Conservation (phyloP, 2,888 invertebrate species). For the Tenthredo mesomela region DNA sequence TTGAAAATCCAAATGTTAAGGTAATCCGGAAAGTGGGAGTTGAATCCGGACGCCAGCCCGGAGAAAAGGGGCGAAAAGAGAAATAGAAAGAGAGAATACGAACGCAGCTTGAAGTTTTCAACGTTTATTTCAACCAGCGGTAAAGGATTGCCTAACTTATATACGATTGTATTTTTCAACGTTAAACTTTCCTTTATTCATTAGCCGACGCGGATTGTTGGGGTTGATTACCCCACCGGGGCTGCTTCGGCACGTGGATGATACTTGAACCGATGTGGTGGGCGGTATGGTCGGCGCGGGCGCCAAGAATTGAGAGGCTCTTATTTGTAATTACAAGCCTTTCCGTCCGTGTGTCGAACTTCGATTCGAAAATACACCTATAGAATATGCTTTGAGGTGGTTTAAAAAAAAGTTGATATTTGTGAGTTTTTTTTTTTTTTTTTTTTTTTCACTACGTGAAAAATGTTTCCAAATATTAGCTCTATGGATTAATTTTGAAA, state of each 20-base stretch:
- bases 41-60: background rate
- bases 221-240: constrained; percentile 33
- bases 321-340: constrained; percentile 45
- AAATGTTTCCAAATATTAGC: too few species aligned
- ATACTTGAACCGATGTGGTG: background rate
- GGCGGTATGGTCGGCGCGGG: background rate
- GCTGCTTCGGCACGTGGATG: background rate
- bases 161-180: constrained; percentile 31
- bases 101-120: constrained; percentile 43
- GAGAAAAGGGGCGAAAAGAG: constrained; percentile 1
- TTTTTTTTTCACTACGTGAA: too few species aligned
- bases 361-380: background rate
- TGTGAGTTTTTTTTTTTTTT: too few species aligned
- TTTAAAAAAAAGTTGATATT: too few species aligned
- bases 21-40: constrained; percentile 33
- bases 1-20: constrained; percentile 38
- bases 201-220: background rate
- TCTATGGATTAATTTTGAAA: too few species aligned
- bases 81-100: background rate
- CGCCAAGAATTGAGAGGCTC: background rate
- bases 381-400: background rate
- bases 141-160: constrained; percentile 39
- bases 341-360: constrained; percentile 1
- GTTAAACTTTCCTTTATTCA: constrained; percentile 41
- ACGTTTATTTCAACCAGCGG: constrained; percentile 34